Base-by-base conservation (phyloP, 2,888 invertebrate genomes). In the Drosophila bunnanda region DNA sequence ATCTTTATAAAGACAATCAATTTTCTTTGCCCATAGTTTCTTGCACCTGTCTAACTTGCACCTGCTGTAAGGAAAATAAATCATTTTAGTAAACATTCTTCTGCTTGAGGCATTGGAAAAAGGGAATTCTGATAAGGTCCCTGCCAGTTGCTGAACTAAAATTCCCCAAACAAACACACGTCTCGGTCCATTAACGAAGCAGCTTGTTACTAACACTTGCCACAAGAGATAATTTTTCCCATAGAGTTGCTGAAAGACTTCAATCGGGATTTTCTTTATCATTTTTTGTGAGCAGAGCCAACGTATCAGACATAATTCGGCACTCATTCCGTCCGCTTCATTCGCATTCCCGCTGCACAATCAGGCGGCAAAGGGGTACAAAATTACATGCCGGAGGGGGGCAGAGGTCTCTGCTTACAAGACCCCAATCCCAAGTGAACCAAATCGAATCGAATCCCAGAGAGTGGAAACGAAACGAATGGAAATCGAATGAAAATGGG, bases 381-480 rank as follows among this genome's bases (percentile, higher is more conserved):
- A 43, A 48, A 53, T n/a, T 5, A 39, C n/a, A 41, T 15, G 44
- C n/a, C 20, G 10, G 32, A 28, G 4, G 10, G 36, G 39, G 20
- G 48, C 15, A 15, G 39, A 22, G 34, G 25, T 41, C 64, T 62
- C 20, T 25, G 41, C 64, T 64, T 41, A 34, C 48, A 13, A 58
- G 67, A 68, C 56, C 71, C 59, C 57, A 46, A 48, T 59, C 41
- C 68, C 68, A 57, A 70, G 70, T 58, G 74, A 65, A 65, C 52
- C 39, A 65, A 58, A 73, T 57, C 74, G 65, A 72, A 72, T 53
- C 62, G 62, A 79, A 70, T 79, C 74, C 58, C 68, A 58, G 75
- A 32, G 66, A 66, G 58, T 70, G 61, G 57, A 58, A 74, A 55
- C 61, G 54, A 55, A 62, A 43, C 60, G 77, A 75, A 70, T 70